Evolutionary conservation across 2,113 vertebrate species (phyloP), one percentile per base, ranked within the genome.

Genomic region (Rynchops niger): DNA sequence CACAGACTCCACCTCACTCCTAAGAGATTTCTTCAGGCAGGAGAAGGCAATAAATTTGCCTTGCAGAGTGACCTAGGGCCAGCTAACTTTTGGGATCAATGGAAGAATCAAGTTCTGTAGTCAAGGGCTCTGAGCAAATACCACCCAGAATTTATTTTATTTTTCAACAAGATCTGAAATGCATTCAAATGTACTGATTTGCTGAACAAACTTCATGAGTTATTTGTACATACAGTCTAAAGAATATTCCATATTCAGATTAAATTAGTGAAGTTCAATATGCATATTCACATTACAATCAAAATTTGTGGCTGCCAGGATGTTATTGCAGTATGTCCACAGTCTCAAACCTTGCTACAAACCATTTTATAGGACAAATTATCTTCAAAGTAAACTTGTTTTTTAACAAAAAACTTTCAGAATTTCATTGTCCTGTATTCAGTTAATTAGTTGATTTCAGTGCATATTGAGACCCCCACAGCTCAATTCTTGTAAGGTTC

Each of bases 91-190:
- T 55, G 34, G 65, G 47, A 92, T 92, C 83, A 91, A 71, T 86
- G 47, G 55, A 84, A 88, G 52, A 95, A 86, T 69, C 72, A 74
- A 94, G 43, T 95, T 95, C 91, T 21, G 63, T 90, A 89, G 55
- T 65, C 52, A 93, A 95, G 40, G 55, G 36, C 34, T 66, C 40
- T 79, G 16, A 63, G 9, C 22, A 81, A 82, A 81, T 59, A 56
- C 18, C n/a, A 73, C 26, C 14, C 4, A 15, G 42, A 73, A 58
- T 38, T 93, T 58, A 30, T 34, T 8, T 53, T 45, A 47, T 32
- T 65, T 91, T 90, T 83, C 59, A 83, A 15, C 5, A 50, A 45
- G 6, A 21, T 86, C 11, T 47, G 52, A 95, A 86, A 83, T 70
- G 0, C 72, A 62, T 72, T 80, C 1, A 66, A 53, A 55, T 16